These are phyloP conservation scores for Drosophila rhopaloa DNA, from an alignment of 1,140 invertebrate species.

Conservation along the genomic window DNA sequence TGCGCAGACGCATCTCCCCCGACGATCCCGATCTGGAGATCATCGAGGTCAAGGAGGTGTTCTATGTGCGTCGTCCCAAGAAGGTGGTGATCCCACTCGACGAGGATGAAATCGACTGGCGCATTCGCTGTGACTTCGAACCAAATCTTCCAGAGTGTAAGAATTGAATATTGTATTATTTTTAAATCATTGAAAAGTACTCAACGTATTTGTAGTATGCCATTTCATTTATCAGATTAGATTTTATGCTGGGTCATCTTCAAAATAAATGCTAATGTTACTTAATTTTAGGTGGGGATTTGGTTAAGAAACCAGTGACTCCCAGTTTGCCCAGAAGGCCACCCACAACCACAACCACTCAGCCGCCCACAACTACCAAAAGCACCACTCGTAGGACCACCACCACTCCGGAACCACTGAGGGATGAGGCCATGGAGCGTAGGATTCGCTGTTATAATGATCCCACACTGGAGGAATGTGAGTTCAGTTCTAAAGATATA, in stretches of 20 bases:
- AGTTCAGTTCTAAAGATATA: neutral
- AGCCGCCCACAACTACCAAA: neutral
- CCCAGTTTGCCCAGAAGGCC: neutral
- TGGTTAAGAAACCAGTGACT: neutral
- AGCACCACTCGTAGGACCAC: constrained; percentile 9
- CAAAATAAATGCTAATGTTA: too few relatives aligned
- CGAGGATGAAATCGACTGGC: constrained; percentile 31
- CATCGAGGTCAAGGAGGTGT: constrained; percentile 55
- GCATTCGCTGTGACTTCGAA: constrained; percentile 30
- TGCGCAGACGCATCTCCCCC: constrained; percentile 18
- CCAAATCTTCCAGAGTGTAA: constrained; percentile 17
- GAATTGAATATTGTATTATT: neutral
- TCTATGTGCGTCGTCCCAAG: constrained; percentile 33
- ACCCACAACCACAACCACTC: constrained; percentile 1
- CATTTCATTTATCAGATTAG: too few relatives aligned
- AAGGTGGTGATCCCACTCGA: constrained; percentile 17
- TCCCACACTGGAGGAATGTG: constrained; percentile 51
- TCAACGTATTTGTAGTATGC: too few relatives aligned
- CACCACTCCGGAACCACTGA: constrained; percentile 4
- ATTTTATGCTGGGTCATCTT: too few relatives aligned
- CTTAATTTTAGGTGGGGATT: neutral
- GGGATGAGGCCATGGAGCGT: constrained; percentile 27
- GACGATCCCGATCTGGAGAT: constrained; percentile 30
- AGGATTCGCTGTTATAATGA: constrained; percentile 52
- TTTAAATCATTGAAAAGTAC: too few relatives aligned